Evolutionary conservation across 30 jellyfish, hydroid and myxozoan species (phyloP).

Genomic region (Pseudorhiza aurosa): DNA sequence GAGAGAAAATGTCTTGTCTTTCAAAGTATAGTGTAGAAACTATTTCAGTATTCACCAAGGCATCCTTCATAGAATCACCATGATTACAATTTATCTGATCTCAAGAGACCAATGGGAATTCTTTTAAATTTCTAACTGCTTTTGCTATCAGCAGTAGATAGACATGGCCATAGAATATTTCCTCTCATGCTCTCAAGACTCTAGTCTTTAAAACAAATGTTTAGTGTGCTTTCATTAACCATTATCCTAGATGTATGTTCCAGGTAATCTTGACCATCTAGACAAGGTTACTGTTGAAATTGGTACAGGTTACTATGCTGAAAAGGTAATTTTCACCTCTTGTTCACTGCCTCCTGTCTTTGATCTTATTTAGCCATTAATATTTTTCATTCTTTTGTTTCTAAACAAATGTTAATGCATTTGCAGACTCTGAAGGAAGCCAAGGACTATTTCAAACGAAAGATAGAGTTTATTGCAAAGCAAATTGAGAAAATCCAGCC

Average conservation of each 20-base stretch:
- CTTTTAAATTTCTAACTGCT: too few relatives aligned
- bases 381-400: background rate
- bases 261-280: constrained; percentile 66
- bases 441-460: constrained; percentile 82
- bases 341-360: background rate
- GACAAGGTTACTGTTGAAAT: constrained; percentile 81
- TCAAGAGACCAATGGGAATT: too few relatives aligned
- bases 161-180: too few relatives aligned
- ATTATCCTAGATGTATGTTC: constrained; percentile 82
- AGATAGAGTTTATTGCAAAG: constrained; percentile 78
- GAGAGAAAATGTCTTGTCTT: too few relatives aligned
- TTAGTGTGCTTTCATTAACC: background rate
- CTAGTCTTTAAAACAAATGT: too few relatives aligned
- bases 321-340: constrained; percentile 53
- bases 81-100: too few relatives aligned
- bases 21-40: too few relatives aligned
- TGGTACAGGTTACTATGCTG: constrained; percentile 98
- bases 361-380: background rate
- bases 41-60: too few relatives aligned
- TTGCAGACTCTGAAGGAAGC: constrained; percentile 79
- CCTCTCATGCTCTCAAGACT: too few relatives aligned
- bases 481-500: constrained; percentile 94
- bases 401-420: background rate
- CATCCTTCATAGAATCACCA: too few relatives aligned
- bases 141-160: too few relatives aligned